Base-by-base conservation (phyloP, 1,140 invertebrate genomes). In the Phymastichus coffea region DNA sequence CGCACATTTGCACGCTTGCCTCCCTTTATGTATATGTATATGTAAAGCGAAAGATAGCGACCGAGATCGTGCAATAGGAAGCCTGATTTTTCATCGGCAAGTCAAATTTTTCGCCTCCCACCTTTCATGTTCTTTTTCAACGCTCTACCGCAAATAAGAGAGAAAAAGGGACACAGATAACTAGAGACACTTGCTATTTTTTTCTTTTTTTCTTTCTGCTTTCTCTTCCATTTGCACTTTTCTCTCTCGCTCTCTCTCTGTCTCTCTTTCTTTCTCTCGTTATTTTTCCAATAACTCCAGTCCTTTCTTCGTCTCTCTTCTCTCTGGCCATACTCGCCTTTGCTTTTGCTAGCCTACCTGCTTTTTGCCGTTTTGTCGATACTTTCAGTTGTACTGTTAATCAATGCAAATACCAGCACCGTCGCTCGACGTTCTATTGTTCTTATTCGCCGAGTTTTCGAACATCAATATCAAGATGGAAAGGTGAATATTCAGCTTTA, bases 341-440 rank as follows among this genome's bases (percentile, higher is more conserved):
- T 1, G 8, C 26, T 33, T 19, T 0, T 19, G n/a, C n/a, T n/a
- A n/a, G n/a, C n/a, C n/a, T 15, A 26, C 8, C 15, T 26, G 2
- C 35, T 52, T 23, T 19, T 22, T 3, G 19, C 17, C 14, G n/a
- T n/a, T 23, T 41, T 22, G 38, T 43, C 38, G 17, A 28, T 54
- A 40, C 49, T 54, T 19, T 54, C 19, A 41, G n/a, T n/a, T n/a
- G 20, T 14, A 35, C 28, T n/a, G 2, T 30, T 46, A 55, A 55
- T 55, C 53, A 55, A 55, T 55, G 28, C 19, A 46, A 55, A 55
- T 46, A 12, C 19, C 26, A 30, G n/a, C n/a, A n/a, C n/a, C n/a
- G n/a, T n/a, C n/a, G n/a, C n/a, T n/a, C n/a, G n/a, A n/a, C n/a
- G n/a, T n/a, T n/a, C n/a, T n/a, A n/a, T n/a, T n/a, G n/a, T n/a